Evolutionary conservation across 2,888 invertebrate genomes (phyloP), one percentile per base, ranked within the genome.

Genomic region (Xiphydria camelus): DNA sequence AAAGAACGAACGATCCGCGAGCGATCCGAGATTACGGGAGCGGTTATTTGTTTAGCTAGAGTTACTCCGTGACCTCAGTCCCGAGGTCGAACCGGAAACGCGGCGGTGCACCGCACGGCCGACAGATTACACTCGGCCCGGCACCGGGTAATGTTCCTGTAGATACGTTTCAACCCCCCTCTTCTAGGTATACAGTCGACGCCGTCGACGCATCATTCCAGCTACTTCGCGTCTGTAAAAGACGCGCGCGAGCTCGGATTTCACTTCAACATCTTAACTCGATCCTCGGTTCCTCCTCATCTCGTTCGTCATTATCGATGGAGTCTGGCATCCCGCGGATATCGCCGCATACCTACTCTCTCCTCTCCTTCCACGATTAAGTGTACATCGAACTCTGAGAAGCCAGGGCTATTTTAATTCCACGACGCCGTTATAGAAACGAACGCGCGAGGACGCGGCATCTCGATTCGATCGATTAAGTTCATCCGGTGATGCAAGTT

Each of bases 11-110:
- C 40, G 39, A 36, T 18, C 20, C 23, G 42, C 12, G 43, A 3
- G 23, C n/a, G 19, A 36, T 38, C 23, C 18, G 40, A 49, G 51
- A 57, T 51, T 49, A 40, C 39, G 12, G 44, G 21, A 31, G 31
- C 53, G 36, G 42, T 49, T 54, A 50, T 62, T 57, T 62, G 57
- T 66, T 66, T 65, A 62, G 55, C 49, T 59, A 47, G 55, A 61
- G 63, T 61, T 65, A 59, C 62, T 45, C 46, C 45, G 43, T 45
- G 61, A 65, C 59, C 60, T 59, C 52, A 47, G 44, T 47, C 38
- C 32, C 41, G 51, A 44, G 58, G 60, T 66, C 62, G 53, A 59
- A 55, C 60, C 61, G 64, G 67, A 67, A 68, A 64, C 46, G 53
- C 41, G 41, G 43, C 51, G 34, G 26, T 51, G 49, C 41, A 50